These are phyloP conservation scores for Imbricaverruca yamaguchii DNA, from an alignment of 2,888 invertebrate species.

Conservation along the genomic window DNA sequence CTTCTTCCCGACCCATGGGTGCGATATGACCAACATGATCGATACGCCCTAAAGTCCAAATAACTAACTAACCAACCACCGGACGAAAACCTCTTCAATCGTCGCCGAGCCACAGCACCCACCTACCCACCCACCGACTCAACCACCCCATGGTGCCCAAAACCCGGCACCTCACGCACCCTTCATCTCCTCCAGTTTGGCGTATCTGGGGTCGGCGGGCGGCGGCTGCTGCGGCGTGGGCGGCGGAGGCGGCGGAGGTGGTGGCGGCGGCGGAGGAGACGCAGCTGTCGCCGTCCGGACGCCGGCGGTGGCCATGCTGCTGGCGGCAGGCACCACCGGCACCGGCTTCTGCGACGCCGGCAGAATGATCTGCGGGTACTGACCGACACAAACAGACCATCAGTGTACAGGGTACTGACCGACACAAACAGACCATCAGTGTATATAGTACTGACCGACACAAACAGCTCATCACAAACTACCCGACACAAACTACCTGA, in stretches of 20 bases:
- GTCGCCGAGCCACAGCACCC: too few relatives aligned
- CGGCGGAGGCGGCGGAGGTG: not conserved
- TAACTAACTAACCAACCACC: too few relatives aligned
- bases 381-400: slow-evolving; percentile 25
- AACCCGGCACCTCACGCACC: slow-evolving; percentile 35
- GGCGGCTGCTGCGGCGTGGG: not conserved
- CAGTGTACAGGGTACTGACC: not conserved
- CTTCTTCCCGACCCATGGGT: too few relatives aligned
- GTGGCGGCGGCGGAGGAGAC: slow-evolving; percentile 31
- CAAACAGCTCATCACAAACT: not conserved
- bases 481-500: too few relatives aligned
- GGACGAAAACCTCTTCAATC: too few relatives aligned
- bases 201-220: slow-evolving; percentile 38
- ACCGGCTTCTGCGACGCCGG: slow-evolving; percentile 59
- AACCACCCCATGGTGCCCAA: not conserved
- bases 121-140: not conserved
- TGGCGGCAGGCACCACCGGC: slow-evolving; percentile 38
- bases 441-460: not conserved
- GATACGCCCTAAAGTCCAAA: too few relatives aligned
- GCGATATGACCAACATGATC: too few relatives aligned
- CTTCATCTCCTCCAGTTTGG: slow-evolving; percentile 87
- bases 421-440: not conserved
- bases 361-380: slow-evolving; percentile 70
- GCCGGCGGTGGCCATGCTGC: slow-evolving; percentile 40
- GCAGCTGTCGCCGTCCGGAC: slow-evolving; percentile 30